Conservation (phyloP, 2,113 vertebrate species). For the Pseudonaja textilis region DNA sequence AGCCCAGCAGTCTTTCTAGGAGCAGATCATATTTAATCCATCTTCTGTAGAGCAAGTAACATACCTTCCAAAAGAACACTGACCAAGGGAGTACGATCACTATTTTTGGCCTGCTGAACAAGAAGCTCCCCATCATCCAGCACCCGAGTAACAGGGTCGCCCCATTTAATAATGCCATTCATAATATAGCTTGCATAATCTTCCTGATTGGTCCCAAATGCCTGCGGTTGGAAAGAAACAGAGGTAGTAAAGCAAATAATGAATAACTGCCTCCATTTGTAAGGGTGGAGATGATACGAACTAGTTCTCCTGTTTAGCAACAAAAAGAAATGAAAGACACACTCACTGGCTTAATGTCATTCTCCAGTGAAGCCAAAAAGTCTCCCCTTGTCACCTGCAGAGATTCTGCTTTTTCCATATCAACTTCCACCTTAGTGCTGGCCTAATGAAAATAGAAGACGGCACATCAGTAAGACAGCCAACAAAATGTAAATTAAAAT, state of each 20-base stretch:
- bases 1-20: background rate
- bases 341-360: conserved; percentile 96
- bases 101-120: conserved; percentile 95
- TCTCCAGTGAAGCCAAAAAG: conserved; percentile 89
- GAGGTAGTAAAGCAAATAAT: background rate
- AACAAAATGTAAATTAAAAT: fast-evolving
- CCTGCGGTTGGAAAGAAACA: conserved; percentile 66
- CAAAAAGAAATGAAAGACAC: background rate
- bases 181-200: conserved; percentile 96
- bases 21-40: fast-evolving
- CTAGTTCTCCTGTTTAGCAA: background rate
- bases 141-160: conserved; percentile 85
- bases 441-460: conserved; percentile 72
- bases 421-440: conserved; percentile 93
- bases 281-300: background rate
- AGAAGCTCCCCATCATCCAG: conserved; percentile 90
- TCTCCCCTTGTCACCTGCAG: conserved; percentile 85
- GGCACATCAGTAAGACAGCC: background rate
- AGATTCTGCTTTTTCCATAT: conserved; percentile 90
- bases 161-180: conserved; percentile 96
- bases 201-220: conserved; percentile 94
- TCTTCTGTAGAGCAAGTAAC: background rate
- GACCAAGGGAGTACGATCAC: conserved; percentile 92
- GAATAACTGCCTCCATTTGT: no score
- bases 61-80: conserved; percentile 92